Evolutionary conservation across 2,113 vertebrate genomes (phyloP).

Genomic region (Apus apus): DNA sequence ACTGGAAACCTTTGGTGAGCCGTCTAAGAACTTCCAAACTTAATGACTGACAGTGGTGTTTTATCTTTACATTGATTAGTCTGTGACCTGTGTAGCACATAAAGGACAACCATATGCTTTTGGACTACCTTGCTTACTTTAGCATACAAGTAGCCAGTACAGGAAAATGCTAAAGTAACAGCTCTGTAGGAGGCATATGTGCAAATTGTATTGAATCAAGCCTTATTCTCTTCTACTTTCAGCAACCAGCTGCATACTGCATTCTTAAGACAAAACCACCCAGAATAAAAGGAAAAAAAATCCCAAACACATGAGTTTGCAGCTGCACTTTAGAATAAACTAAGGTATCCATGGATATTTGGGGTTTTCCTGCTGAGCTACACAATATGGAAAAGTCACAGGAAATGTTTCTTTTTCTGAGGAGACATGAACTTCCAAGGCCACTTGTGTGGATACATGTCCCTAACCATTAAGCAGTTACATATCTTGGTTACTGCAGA

Average conservation of each 20-base stretch:
- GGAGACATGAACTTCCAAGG: no score
- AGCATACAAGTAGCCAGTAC: not conserved
- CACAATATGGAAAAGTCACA: not conserved
- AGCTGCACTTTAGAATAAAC: not conserved
- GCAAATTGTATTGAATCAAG: not conserved
- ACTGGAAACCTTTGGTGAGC: not conserved
- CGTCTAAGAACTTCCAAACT: not conserved
- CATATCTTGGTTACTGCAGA: not conserved
- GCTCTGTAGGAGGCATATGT: not conserved
- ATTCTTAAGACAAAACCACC: not conserved
- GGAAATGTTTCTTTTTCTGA: not conserved
- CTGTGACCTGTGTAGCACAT: not conserved
- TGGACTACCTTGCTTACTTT: not conserved
- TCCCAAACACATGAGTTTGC: not conserved
- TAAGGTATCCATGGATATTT: not conserved
- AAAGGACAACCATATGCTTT: not conserved
- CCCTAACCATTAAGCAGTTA: not conserved
- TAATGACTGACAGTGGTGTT: not conserved
- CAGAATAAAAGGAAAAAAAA: not conserved
- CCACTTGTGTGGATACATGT: no score
- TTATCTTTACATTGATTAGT: constrained; percentile 7
- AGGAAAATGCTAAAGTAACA: not conserved
- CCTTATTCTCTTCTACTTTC: not conserved
- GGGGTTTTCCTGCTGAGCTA: not conserved
- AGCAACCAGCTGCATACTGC: not conserved